A percentile compares a stretch with the other conserved stretches of the same genome.
Evolutionary conservation across 2,888 invertebrate species (phyloP).

Genomic region (Platypus cylindrus): DNA sequence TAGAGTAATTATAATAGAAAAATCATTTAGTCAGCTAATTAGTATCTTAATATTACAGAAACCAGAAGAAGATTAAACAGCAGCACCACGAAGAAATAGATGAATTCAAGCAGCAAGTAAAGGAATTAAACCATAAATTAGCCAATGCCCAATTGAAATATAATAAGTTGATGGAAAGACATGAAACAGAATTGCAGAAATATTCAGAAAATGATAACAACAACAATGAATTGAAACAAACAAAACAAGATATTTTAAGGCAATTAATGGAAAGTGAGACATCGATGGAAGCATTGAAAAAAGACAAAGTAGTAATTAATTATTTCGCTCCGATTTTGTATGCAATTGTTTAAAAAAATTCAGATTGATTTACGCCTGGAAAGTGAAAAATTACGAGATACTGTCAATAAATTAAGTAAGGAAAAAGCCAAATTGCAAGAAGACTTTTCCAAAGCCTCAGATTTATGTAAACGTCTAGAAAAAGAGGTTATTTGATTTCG

Average conservation of each 20-base stretch:
- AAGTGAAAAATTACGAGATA: neutral
- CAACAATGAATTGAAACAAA: constrained; percentile 23
- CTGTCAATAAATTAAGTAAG: too few relatives aligned
- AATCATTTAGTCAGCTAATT: neutral
- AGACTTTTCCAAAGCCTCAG: constrained; percentile 10
- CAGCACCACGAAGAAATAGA: constrained; percentile 17
- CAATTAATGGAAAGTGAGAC: constrained; percentile 13
- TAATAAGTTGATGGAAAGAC: constrained; percentile 20
- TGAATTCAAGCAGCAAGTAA: constrained; percentile 15
- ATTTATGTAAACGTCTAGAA: constrained; percentile 13
- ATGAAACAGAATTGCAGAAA: constrained; percentile 24
- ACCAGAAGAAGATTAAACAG: constrained; percentile 15
- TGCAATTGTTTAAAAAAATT: neutral
- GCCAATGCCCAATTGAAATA: constrained; percentile 19
- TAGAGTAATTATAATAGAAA: constrained; percentile 10
- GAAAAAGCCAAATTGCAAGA: too few relatives aligned
- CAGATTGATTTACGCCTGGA: neutral
- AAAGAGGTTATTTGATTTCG: constrained; percentile 17
- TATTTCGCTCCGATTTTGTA: too few relatives aligned
- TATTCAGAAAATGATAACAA: constrained; percentile 23
- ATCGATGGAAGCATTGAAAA: constrained; percentile 12
- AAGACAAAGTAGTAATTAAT: constrained; percentile 17
- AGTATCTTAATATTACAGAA: constrained; percentile 11
- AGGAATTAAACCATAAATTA: constrained; percentile 16
- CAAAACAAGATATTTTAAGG: constrained; percentile 16